Evolutionary conservation across 2,113 vertebrate genomes (phyloP).

Genomic region (Manacus vitellinus): DNA sequence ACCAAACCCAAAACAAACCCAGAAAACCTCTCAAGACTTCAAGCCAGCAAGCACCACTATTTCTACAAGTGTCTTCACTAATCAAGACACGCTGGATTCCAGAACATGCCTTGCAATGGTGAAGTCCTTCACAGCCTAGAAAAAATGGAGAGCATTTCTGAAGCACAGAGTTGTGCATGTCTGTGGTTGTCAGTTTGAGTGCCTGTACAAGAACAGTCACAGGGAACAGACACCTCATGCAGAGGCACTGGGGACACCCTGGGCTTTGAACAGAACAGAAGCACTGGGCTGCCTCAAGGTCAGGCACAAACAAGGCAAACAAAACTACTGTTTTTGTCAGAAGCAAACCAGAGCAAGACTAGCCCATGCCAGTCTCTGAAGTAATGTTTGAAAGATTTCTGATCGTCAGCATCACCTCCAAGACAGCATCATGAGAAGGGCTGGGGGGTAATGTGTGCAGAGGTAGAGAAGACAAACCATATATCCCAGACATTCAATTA

Average conservation of each 20-base stretch:
- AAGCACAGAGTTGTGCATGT: neutral
- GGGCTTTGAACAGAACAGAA: neutral
- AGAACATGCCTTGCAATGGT: neutral
- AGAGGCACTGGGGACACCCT: neutral
- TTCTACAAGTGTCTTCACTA: neutral
- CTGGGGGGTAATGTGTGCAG: neutral
- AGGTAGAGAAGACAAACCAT: neutral
- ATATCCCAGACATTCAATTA: neutral
- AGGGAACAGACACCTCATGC: neutral
- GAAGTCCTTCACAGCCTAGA: neutral
- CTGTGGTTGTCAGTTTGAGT: accelerated
- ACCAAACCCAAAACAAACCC: neutral
- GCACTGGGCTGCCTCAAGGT: neutral
- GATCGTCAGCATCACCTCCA: neutral
- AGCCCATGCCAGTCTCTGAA: neutral
- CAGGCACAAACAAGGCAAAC: neutral
- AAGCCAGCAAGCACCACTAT: neutral
- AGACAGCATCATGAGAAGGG: neutral
- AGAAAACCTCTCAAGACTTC: neutral
- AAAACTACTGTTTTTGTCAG: neutral
- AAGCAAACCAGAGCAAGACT: neutral
- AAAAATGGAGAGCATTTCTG: neutral
- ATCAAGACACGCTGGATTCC: neutral
- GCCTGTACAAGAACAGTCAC: neutral
- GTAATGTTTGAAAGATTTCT: neutral